A percentile compares a stretch with the other conserved stretches of the same genome.
phyloP scores from a whole-genome alignment of 2,888 invertebrate species.

The Atrina japonica region DNA sequence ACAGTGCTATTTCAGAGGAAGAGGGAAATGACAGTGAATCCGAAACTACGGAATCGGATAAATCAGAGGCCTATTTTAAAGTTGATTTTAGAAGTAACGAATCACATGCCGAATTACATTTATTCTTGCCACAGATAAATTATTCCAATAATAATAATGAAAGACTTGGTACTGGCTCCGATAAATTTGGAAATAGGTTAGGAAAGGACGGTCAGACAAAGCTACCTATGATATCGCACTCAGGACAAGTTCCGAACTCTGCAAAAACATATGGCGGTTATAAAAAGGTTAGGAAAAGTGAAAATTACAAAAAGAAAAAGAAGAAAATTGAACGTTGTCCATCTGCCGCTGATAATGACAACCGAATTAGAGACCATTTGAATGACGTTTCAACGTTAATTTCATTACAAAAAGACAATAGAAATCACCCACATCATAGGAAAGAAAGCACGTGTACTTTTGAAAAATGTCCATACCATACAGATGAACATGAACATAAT shows the following conservation, averaged over 20 bases:
- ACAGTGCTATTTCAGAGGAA: neutral
- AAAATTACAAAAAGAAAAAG: conserved; percentile 46
- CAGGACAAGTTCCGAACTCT: neutral
- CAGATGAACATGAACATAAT: too few species aligned
- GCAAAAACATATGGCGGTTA: conserved; percentile 5
- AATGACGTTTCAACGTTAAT: conserved; percentile 63
- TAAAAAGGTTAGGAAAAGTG: conserved; percentile 37
- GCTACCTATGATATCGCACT: conserved; percentile 6
- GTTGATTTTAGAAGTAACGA: conserved; percentile 60
- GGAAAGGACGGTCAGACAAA: conserved; percentile 40
- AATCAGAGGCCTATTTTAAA: conserved; percentile 47
- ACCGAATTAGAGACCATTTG: conserved; percentile 51
- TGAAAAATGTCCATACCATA: conserved; percentile 58
- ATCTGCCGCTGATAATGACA: conserved; percentile 45
- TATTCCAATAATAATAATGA: conserved; percentile 18
- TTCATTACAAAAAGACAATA: conserved; percentile 54
- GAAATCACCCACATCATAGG: conserved; percentile 31
- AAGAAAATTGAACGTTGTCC: conserved; percentile 37
- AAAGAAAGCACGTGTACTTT: conserved; percentile 56
- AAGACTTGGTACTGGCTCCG: conserved; percentile 8
- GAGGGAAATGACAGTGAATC: conserved; percentile 11
- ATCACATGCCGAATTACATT: conserved; percentile 57
- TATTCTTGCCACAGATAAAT: conserved; percentile 60
- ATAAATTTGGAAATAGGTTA: conserved; percentile 24
- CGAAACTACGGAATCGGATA: conserved; percentile 13